A percentile compares a stretch with the other conserved stretches of the same genome.
phyloP scores from a whole-genome alignment of 2,888 invertebrate species.

The Hirtodrosophila confusa region DNA sequence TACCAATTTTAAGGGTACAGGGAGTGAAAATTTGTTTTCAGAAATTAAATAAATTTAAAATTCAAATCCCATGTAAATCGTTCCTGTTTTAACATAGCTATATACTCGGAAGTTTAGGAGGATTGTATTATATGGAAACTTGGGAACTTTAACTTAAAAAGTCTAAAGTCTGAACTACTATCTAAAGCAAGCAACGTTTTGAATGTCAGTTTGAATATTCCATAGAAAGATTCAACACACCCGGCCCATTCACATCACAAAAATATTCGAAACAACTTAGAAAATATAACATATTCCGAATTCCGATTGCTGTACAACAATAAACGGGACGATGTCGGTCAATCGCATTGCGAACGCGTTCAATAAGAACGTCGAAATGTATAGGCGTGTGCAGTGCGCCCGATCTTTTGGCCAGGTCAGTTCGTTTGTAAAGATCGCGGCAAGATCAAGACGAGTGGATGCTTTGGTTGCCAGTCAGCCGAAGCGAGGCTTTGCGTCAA shows the following conservation, averaged over 20 bases:
- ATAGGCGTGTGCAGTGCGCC: conserved; percentile 9
- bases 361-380: conserved; percentile 16
- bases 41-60: too few relatives aligned
- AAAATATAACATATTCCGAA: conserved; percentile 7
- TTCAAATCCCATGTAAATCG: too few relatives aligned
- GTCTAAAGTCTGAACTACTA: too few relatives aligned
- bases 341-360: conserved; percentile 28
- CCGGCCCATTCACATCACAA: conserved; percentile 15
- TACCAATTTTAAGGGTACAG: too few relatives aligned
- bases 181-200: conserved; percentile 30
- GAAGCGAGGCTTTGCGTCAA: conserved; percentile 8
- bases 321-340: conserved; percentile 34
- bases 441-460: background rate
- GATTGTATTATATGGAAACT: too few relatives aligned
- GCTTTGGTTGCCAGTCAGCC: background rate
- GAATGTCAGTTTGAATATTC: background rate
- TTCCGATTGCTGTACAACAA: conserved; percentile 6
- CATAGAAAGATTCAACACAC: conserved; percentile 3
- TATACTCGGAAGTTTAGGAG: too few relatives aligned
- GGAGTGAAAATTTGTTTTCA: background rate
- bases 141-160: too few relatives aligned
- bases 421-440: background rate
- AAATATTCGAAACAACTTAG: conserved; percentile 19
- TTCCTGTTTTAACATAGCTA: too few relatives aligned
- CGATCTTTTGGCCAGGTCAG: background rate